A percentile compares a stretch with the other conserved stretches of the same genome.
phyloP scores from a whole-genome alignment of 2,113 vertebrate genomes.

The Elachura formosa region DNA sequence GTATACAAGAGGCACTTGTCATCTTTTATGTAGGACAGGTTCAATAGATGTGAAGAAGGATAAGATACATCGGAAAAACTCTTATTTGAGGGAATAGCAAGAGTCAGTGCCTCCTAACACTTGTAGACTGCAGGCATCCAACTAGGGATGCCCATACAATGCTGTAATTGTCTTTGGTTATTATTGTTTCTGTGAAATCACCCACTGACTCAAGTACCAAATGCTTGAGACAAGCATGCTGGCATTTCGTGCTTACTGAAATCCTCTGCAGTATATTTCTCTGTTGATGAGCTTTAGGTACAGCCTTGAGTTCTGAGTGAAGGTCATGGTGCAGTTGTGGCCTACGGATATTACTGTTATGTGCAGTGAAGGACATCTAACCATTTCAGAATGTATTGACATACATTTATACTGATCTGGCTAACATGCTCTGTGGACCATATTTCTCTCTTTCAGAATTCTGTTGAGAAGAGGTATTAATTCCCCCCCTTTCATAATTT shows the following conservation, averaged over 20 bases:
- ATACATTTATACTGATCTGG: background rate
- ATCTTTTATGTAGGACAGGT: background rate
- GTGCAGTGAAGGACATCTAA: background rate
- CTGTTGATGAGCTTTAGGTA: slow-evolving; percentile 21
- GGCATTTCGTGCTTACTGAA: slow-evolving; percentile 19
- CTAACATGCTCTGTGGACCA: background rate
- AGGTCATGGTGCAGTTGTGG: background rate
- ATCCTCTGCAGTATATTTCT: background rate
- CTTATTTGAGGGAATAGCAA: background rate
- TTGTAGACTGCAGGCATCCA: background rate
- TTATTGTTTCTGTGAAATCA: background rate
- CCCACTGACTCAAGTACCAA: background rate
- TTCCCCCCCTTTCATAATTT: background rate
- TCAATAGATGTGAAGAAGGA: background rate
- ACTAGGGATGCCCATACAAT: background rate
- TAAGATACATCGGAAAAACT: background rate
- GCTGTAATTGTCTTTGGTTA: background rate
- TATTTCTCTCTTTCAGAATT: background rate
- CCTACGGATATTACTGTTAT: background rate
- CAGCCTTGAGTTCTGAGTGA: background rate
- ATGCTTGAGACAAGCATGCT: background rate
- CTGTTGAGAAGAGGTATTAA: background rate
- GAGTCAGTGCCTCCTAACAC: background rate
- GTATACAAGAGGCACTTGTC: accelerated
- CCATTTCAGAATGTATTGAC: background rate